Evolutionary conservation across 1,140 invertebrate genomes (phyloP), one percentile per base, ranked within the genome.

Genomic region (Lepidurus couesii): DNA sequence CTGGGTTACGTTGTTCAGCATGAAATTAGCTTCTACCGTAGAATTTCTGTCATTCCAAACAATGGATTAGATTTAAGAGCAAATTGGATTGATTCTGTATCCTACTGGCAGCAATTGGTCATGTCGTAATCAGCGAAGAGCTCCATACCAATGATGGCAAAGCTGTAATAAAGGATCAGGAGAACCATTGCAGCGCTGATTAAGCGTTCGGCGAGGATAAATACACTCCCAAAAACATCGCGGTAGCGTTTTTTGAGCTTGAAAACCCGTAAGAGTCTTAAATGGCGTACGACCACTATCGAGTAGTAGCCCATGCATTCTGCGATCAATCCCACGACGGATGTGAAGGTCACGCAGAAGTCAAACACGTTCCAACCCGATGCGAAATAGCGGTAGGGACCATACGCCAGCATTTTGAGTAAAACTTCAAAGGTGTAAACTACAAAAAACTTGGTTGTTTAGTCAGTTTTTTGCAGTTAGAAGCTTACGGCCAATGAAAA

Each of bases 81-180:
- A 80, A 75, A 26, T 74, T 26, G 34, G 80, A 44, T 47, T 76
- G 77, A 75, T 7, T 21, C n/a, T 65, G 65, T 34, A 82, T 89
- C 90, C 88, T 87, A 95, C 93, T 90, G 89, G 87, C 95, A 96
- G 85, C 93, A 96, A 83, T 95, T 93, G 78, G 87, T 89, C 83
- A 96, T 88, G 82, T 93, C 89, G 82, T 91, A 90, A 7, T 89
- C 87, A 8, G 92, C 88, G 84, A 96, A 95, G 13, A 95, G 84
- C 85, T 96, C 94, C 93, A 97, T 96, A 77, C 93, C 94, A 83
- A 96, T 90, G 79, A 97, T 94, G 4, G 93, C 92, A 86, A 95
- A 96, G 86, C 94, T 94, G 84, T 95, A 97, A 84, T 95, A 96
- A 82, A 95, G 89, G 80, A 96, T 89, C 10, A 95, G 86, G 88